Base-by-base conservation (phyloP, 2,797 vertebrate species). In the Eremophila alpestris region DNA sequence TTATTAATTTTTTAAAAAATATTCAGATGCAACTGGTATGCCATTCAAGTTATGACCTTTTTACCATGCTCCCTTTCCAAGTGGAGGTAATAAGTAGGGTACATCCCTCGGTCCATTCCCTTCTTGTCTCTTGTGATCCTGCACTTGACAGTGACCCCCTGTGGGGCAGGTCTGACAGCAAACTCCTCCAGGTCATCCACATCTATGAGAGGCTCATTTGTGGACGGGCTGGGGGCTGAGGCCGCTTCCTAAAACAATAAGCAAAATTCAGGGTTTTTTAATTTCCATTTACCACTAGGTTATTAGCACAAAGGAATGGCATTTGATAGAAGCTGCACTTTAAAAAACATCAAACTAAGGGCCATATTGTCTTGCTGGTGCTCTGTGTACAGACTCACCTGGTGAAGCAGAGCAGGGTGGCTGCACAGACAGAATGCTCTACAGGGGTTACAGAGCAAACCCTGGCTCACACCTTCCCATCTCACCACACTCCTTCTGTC, bases 41-140 rank as follows among this genome's bases (percentile, higher is more conserved):
- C 64, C 82, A 94, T 96, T 94, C 91, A 95, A 94, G 90, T 93
- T 93, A 96, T 98, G 96, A 99, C 99, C 99, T 99, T 99, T 98
- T 99, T 99, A 93, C 99, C 99, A 13, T 99, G 99, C 96, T 99
- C 99, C 78, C 98, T 98, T 98, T 99, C 99, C 96, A 99, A 97
- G 94, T 99, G 99, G 97, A 99, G 98, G 96, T 99, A 99, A 98
- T 99, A 99, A 81, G 99, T 99, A 81, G 99, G 99, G 95, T 99
- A 99, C 98, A 99, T 99, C 97, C 99, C 99, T 96, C 99, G 97
- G 97, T 99, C 99, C 99, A 99, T 99, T 89, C 99, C 99, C 96
- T 99, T 99, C 98, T 99, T 99, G 97, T 99, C 99, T 95, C 99
- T 97, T 29, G 99, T 99, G 97, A 99, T 99, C 94, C 99, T 98